A percentile compares a stretch with the other conserved stretches of the same genome.
These are phyloP conservation scores for Blera fallax DNA, from an alignment of 2,888 invertebrate genomes.

Conservation along the genomic window DNA sequence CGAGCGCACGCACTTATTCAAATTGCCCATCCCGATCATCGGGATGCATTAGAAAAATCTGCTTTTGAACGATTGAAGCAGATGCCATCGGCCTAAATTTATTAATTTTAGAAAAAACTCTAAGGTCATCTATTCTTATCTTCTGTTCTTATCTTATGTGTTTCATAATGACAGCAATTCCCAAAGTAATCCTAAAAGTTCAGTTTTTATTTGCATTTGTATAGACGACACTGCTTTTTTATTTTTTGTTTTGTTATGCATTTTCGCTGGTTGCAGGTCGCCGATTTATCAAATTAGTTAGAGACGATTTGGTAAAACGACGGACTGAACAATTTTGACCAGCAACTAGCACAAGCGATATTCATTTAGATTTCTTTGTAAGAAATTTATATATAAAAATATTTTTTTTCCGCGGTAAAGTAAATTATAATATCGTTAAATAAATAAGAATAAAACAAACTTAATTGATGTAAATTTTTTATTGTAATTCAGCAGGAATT, in stretches of 20 bases:
- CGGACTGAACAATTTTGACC: background rate
- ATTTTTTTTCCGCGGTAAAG: background rate
- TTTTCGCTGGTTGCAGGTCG: conserved; percentile 25
- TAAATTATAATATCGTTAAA: conserved; percentile 20
- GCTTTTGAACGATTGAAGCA: conserved; percentile 92
- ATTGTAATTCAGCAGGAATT: no score
- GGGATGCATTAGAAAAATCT: conserved; percentile 91
- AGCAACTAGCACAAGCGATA: conserved; percentile 33
- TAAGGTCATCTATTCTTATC: conserved; percentile 62
- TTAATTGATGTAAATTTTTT: no score
- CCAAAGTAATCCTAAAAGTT: conserved; percentile 19
- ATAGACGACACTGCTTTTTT: conserved; percentile 29
- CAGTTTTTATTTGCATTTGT: conserved; percentile 61
- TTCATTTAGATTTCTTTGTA: conserved; percentile 7
- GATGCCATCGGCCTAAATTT: conserved; percentile 84
- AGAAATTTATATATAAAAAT: no score
- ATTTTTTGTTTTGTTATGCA: conserved; percentile 2
- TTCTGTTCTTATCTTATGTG: background rate
- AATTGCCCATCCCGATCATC: conserved; percentile 94
- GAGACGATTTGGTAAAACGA: background rate
- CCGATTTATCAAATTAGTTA: background rate
- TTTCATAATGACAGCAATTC: background rate
- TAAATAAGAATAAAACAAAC: conserved; percentile 28
- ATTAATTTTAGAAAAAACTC: background rate
- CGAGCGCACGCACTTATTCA: conserved; percentile 94